phyloP scores from a whole-genome alignment of 2,888 invertebrate genomes.

The Acrobasis repandana region DNA sequence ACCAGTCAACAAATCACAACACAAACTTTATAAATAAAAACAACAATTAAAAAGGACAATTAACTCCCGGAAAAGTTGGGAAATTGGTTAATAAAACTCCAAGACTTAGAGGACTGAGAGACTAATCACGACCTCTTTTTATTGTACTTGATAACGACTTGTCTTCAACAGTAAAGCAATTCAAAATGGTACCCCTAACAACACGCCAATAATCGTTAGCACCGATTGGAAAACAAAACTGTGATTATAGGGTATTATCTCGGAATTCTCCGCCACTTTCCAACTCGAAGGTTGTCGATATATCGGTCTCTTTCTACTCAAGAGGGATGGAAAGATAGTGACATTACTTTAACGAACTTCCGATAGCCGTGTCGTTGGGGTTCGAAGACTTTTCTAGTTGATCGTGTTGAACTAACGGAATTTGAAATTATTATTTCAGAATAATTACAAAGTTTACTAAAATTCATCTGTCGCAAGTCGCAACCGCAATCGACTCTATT shows the following conservation, averaged over 20 bases:
- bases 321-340: conserved; percentile 71
- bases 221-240: conserved; percentile 87
- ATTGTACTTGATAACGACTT: conserved; percentile 78
- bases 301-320: conserved; percentile 57
- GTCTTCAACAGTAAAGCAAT: conserved; percentile 77
- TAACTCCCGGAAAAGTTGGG: conserved; percentile 10
- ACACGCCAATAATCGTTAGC: conserved; percentile 86
- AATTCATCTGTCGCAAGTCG: too few relatives aligned
- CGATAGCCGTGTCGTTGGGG: conserved; percentile 65
- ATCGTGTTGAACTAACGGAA: conserved; percentile 28
- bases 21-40: neutral
- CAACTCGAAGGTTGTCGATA: conserved; percentile 39
- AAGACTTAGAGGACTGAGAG: conserved; percentile 34
- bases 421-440: conserved; percentile 18
- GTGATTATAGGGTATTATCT: conserved; percentile 84
- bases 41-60: conserved; percentile 21
- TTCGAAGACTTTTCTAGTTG: conserved; percentile 37
- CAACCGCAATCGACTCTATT: too few relatives aligned
- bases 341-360: conserved; percentile 82
- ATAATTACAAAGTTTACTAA: neutral
- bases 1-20: too few relatives aligned
- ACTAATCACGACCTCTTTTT: conserved; percentile 68
- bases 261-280: conserved; percentile 52
- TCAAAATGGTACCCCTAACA: conserved; percentile 81
- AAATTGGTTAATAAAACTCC: conserved; percentile 16